Evolutionary conservation across 2,113 vertebrate species (phyloP).

Genomic region (Sula dactylatra): DNA sequence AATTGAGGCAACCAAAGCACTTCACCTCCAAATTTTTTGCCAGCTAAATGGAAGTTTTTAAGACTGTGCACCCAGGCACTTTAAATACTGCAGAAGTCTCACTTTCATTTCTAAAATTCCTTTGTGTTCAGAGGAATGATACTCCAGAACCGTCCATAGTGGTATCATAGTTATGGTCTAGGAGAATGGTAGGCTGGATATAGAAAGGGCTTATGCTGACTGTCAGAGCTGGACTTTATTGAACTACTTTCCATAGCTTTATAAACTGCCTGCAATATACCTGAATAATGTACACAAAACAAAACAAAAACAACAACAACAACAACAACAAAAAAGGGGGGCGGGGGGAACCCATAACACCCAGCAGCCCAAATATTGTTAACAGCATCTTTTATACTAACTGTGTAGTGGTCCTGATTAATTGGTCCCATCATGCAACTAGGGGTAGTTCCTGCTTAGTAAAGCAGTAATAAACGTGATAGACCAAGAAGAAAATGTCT

Average conservation of each 20-base stretch:
- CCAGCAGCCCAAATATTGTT: background rate
- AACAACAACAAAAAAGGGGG: background rate
- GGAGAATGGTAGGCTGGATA: background rate
- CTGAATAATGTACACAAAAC: background rate
- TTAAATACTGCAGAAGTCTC: background rate
- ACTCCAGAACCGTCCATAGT: background rate
- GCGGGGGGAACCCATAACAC: background rate
- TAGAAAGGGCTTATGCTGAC: background rate
- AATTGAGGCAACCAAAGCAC: background rate
- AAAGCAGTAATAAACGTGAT: background rate
- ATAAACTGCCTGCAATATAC: background rate
- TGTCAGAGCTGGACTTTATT: background rate
- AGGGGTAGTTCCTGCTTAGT: background rate
- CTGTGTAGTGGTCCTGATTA: background rate
- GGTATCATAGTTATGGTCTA: background rate
- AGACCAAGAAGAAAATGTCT: background rate
- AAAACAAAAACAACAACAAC: background rate
- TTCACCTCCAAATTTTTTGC: background rate
- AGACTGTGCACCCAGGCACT: background rate
- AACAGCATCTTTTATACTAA: background rate
- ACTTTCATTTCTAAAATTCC: background rate
- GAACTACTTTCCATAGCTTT: background rate
- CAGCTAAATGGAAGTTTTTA: background rate
- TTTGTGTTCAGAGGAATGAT: background rate
- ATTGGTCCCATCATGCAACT: background rate